Evolutionary conservation across 2,797 vertebrate genomes (phyloP).

Genomic region (Eutrigla gurnardus): DNA sequence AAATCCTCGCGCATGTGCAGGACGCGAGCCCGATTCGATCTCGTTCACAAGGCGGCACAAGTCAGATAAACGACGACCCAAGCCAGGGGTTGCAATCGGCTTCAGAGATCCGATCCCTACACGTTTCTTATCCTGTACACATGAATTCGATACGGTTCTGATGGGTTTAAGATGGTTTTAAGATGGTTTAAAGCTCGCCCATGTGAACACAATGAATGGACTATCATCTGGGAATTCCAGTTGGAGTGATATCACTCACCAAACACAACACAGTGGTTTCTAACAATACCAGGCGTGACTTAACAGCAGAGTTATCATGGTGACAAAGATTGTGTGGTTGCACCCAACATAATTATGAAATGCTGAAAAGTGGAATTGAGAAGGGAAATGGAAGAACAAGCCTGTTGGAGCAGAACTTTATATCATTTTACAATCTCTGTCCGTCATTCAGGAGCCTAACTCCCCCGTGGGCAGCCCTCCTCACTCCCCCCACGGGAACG

Average conservation of each 20-base stretch:
- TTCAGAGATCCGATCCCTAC: too few relatives aligned
- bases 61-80: too few relatives aligned
- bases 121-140: too few relatives aligned
- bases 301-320: not conserved
- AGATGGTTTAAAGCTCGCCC: too few relatives aligned
- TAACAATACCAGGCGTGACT: not conserved
- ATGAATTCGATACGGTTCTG: too few relatives aligned
- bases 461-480: constrained; percentile 86
- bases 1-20: too few relatives aligned
- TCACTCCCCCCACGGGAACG: constrained; percentile 81
- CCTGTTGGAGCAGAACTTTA: not conserved
- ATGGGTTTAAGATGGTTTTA: too few relatives aligned
- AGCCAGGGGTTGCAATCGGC: too few relatives aligned
- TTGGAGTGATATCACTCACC: not conserved
- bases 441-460: constrained; percentile 84
- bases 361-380: constrained; percentile 3
- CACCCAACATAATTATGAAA: not conserved
- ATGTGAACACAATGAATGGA: not conserved
- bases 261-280: not conserved
- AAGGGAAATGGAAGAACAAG: constrained; percentile 15
- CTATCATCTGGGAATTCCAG: constrained; percentile 5
- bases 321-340: not conserved
- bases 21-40: too few relatives aligned
- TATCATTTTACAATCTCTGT: constrained; percentile 25
- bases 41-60: too few relatives aligned